Base-by-base conservation (phyloP, 2,888 invertebrate species). In the Drosophila eohydei region DNA sequence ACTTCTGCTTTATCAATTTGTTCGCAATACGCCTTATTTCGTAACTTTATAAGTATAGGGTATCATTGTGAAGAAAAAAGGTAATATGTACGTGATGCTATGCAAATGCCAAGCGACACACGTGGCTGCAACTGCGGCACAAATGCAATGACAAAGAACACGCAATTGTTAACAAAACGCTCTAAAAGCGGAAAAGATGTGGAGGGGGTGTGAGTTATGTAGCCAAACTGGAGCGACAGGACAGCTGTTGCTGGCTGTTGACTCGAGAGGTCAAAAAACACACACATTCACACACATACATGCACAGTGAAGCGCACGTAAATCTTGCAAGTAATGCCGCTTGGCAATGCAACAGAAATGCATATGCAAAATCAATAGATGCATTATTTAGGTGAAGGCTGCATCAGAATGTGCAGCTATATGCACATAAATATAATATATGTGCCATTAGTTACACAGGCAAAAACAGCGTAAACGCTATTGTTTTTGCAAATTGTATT, bases 361-460 rank as follows among this genome's bases (percentile, higher is more conserved):
- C 65, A 76, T 72, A 80, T 74, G 78, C 69, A 82, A 82, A 80
- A 82, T 82, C 82, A 80, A 83, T 83, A 83, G 68, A 80, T 81
- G 75, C 76, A 80, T 55, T 78, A 81, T 83, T 81, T 88, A 56
- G 88, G 86, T 87, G 86, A 87, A 87, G 86, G 88, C 78, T 80
- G 63, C 65, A 62, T 79, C 65, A 56, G 51, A 54, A 44, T 60
- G 50, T 65, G 54, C 51, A 46, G 46, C 41, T 48, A 51, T 51
- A 61, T 57, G 34, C 30, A 38, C 36, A 30, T 14, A 40, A n/a
- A 11, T n/a, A 34, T 5, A 12, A 32, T 51, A 55, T 34, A 38
- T 55, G 34, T 41, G 64, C 38, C 41, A 58, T 48, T 70, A 52
- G 59, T 41, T 58, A 61, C 63, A 55, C 58, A 64, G 54, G 51